Evolutionary conservation across 2,113 vertebrate species (phyloP).

Genomic region (Python bivittatus): DNA sequence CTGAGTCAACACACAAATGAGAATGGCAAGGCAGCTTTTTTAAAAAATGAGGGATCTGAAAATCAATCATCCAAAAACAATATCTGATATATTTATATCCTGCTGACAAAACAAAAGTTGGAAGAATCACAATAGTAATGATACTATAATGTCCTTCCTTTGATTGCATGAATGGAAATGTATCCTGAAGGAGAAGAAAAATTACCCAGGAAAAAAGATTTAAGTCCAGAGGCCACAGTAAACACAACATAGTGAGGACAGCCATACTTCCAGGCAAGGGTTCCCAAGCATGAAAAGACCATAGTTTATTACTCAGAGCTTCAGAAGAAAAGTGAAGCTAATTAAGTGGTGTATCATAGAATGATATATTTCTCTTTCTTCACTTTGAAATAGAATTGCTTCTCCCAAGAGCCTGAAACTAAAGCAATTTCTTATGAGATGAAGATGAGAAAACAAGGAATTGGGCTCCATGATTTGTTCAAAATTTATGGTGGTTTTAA

Average conservation of each 20-base stretch:
- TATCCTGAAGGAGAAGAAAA: not conserved
- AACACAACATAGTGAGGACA: not conserved
- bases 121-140: not conserved
- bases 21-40: not conserved
- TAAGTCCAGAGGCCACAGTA: not conserved
- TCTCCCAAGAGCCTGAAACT: not conserved
- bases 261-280: not conserved
- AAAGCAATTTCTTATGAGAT: not conserved
- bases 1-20: not conserved
- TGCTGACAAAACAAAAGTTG: not conserved
- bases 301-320: not conserved
- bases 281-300: not conserved
- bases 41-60: not conserved
- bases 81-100: not conserved
- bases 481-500: not conserved
- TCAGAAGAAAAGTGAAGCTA: not conserved
- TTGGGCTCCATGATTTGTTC: not conserved
- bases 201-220: too few species aligned
- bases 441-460: not conserved
- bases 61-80: not conserved
- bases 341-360: not conserved
- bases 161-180: not conserved
- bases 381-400: not conserved
- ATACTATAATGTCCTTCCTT: not conserved
- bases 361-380: not conserved